These are phyloP conservation scores for Sebastes trivittatus DNA, from an alignment of 2,797 vertebrate species.

Conservation along the genomic window DNA sequence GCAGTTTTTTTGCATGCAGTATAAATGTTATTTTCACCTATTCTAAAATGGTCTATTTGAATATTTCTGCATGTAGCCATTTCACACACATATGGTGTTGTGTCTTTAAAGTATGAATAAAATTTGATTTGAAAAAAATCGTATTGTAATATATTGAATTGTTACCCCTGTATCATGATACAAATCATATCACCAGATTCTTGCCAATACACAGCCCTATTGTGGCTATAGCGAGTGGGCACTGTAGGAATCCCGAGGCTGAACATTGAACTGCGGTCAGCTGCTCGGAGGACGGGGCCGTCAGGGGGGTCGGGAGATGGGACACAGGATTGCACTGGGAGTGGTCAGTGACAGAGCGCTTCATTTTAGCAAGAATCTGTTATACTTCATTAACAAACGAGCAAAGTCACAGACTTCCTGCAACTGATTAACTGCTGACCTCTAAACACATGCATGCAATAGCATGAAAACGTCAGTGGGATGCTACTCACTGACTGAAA, in stretches of 20 bases:
- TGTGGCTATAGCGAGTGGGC: not conserved
- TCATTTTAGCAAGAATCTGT: constrained; percentile 7
- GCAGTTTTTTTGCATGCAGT: too few species aligned
- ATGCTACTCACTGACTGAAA: not conserved
- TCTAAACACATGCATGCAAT: not conserved
- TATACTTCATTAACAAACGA: not conserved
- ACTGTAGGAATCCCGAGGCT: not conserved
- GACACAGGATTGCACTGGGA: not conserved
- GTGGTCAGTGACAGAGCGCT: not conserved
- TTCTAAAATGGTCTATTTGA: too few species aligned
- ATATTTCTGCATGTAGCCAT: too few species aligned
- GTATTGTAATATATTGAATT: too few species aligned
- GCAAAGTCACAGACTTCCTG: constrained; percentile 6
- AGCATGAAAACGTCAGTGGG: not conserved
- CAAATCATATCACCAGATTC: too few species aligned
- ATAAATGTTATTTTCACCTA: too few species aligned
- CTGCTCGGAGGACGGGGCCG: constrained; percentile 12
- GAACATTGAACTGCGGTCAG: constrained; percentile 12
- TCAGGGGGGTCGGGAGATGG: not conserved
- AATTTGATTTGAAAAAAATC: too few species aligned
- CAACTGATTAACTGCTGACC: not conserved
- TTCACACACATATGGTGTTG: too few species aligned
- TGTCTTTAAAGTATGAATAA: too few species aligned
- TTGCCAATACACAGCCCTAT: too few species aligned
- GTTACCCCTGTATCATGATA: too few species aligned